Evolutionary conservation across 2,113 vertebrate species (phyloP).

Genomic region (Peromyscus leucopus): DNA sequence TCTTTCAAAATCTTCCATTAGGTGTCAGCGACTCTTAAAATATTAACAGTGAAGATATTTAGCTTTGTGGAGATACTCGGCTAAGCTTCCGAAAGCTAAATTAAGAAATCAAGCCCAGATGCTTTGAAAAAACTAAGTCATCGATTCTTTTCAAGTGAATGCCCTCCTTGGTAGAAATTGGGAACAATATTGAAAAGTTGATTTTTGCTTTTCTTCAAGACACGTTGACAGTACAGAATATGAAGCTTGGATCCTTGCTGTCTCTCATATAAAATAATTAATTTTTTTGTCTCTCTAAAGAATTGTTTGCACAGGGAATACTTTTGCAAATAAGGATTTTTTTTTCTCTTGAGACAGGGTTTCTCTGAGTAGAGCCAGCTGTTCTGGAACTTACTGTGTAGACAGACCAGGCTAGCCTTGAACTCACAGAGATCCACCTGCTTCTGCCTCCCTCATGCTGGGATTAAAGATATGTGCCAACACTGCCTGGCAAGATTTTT

Average conservation of each 20-base stretch:
- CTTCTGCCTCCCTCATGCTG: background rate
- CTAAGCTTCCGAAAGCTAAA: background rate
- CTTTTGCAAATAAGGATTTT: background rate
- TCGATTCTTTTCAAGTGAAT: slow-evolving; percentile 10
- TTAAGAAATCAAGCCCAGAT: background rate
- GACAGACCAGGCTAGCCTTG: background rate
- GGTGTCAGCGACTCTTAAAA: slow-evolving; percentile 14
- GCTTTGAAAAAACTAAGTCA: slow-evolving; percentile 3
- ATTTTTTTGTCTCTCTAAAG: background rate
- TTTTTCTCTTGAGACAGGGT: background rate
- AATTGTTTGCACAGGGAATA: background rate
- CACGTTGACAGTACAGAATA: background rate
- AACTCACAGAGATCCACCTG: background rate
- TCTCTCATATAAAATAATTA: background rate
- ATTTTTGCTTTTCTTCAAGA: background rate
- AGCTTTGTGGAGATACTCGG: background rate
- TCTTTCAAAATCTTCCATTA: slow-evolving; percentile 56
- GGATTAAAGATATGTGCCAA: background rate
- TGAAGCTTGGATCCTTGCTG: background rate
- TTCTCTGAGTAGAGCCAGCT: background rate
- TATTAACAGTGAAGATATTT: background rate
- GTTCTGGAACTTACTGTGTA: background rate
- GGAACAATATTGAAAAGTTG: slow-evolving; percentile 29
- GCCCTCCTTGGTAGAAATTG: slow-evolving; percentile 32
- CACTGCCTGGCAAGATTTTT: background rate